phyloP scores from a whole-genome alignment of 2,113 vertebrate species.

The Ictalurus punctatus region DNA sequence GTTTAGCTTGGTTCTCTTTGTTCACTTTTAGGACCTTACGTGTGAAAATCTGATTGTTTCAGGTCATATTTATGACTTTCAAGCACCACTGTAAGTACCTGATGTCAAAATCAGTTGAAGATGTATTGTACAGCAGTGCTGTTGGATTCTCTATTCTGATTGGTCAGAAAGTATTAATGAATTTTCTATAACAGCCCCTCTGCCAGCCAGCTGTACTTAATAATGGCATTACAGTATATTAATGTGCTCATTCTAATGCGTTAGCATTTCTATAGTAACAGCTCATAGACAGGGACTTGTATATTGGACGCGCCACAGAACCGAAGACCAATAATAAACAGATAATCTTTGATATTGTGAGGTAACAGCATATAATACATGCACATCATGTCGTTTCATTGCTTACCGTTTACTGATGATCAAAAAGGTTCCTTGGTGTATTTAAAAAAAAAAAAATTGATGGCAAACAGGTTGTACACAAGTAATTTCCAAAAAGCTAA shows the following conservation, averaged over 20 bases:
- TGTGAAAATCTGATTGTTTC: no score
- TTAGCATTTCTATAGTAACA: not conserved
- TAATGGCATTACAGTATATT: not conserved
- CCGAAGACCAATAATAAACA: not conserved
- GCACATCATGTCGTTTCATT: not conserved
- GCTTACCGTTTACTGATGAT: not conserved
- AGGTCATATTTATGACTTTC: no score
- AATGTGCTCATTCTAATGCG: not conserved
- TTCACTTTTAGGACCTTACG: no score
- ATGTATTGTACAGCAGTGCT: not conserved
- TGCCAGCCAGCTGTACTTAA: not conserved
- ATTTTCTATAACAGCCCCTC: not conserved
- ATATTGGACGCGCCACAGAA: not conserved
- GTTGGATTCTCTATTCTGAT: not conserved
- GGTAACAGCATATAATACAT: not conserved
- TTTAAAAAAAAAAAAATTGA: not conserved
- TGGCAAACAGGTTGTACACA: not conserved
- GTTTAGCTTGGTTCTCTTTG: no score
- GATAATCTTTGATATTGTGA: not conserved
- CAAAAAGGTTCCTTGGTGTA: not conserved
- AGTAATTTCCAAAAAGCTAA: not conserved
- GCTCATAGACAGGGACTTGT: not conserved
- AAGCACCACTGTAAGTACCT: no score
- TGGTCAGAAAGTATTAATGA: not conserved
- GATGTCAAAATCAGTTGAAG: not conserved